Conservation (phyloP, 2,888 invertebrate species). For the Neuroscelio doddi region DNA sequence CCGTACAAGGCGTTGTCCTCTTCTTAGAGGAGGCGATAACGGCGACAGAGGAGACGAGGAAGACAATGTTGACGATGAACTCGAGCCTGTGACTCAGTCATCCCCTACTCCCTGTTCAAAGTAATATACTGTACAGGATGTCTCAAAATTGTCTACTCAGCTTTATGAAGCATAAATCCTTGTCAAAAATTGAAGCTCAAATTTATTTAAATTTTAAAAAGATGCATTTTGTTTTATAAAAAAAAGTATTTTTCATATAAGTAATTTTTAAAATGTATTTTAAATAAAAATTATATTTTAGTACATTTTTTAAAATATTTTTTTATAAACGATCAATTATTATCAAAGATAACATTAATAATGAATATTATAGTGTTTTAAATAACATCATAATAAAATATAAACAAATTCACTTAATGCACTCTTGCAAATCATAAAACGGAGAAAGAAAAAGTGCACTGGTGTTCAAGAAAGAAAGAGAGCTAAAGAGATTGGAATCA, state of each 20-base stretch:
- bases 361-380: too few relatives aligned
- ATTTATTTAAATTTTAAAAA: too few relatives aligned
- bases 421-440: conserved; percentile 25
- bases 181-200: too few relatives aligned
- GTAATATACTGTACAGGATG: conserved; percentile 25
- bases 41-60: conserved; percentile 26
- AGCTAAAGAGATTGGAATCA: conserved; percentile 30
- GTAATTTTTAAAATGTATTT: too few relatives aligned
- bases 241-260: too few relatives aligned
- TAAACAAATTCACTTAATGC: too few relatives aligned
- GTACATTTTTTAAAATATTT: too few relatives aligned
- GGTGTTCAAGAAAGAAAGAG: conserved; percentile 16
- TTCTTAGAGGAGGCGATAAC: conserved; percentile 22
- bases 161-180: conserved; percentile 46
- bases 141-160: conserved; percentile 28
- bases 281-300: too few relatives aligned
- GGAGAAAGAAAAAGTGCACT: conserved; percentile 21
- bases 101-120: conserved; percentile 16
- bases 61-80: conserved; percentile 25
- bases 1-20: conserved; percentile 47
- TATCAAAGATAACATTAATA: too few relatives aligned
- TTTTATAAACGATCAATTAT: too few relatives aligned
- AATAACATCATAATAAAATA: too few relatives aligned
- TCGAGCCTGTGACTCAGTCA: conserved; percentile 35
- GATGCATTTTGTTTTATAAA: too few relatives aligned